Evolutionary conservation across 2,113 vertebrate genomes (phyloP), one percentile per base, ranked within the genome.

Genomic region (Camarhynchus parvulus): DNA sequence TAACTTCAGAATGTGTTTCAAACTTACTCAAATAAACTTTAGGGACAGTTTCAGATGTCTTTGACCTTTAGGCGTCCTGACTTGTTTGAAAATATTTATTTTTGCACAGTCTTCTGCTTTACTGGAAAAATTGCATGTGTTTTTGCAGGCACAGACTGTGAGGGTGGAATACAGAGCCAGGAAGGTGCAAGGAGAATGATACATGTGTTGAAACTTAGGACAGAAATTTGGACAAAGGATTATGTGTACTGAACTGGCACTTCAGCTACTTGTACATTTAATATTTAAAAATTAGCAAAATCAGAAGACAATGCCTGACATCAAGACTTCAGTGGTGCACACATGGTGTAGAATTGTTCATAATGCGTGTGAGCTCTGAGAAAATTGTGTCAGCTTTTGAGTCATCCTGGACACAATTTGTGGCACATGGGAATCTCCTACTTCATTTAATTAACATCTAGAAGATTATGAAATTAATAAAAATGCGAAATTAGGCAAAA

Each of bases 321-420:
- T 10, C 42, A 66, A 55, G 18, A 28, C 4, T 78, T 70, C 21
- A 75, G 3, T 11, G 41, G 11, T 14, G 22, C 10, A 46, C 7
- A 79, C 20, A 30, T 28, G 11, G 2, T 53, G 55, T 6, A n/a
- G 6, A 17, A 20, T 33, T 70, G 9, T 13, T 33, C 30, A 22
- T 41, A 62, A 49, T 18, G 9, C 2, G 47, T 2, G 1, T 53
- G 8, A 42, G 3, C 3, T 1, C 5, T 53, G 28, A n/a, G 17
- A 92, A 93, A 78, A 49, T 10, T 30, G 0, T 53, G 22, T 33
- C 25, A 75, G 9, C 3, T 75, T 75, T 75, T 31, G 17, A 70
- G 25, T 44, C 33, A 82, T 24, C 23, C 6, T 41, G 56, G 46
- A 20, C 7, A 50, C 2, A 33, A 44, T 33, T 62, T 63, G 28